Conservation (phyloP, 2,888 invertebrate species). For the Yponomeuta sedellus region DNA sequence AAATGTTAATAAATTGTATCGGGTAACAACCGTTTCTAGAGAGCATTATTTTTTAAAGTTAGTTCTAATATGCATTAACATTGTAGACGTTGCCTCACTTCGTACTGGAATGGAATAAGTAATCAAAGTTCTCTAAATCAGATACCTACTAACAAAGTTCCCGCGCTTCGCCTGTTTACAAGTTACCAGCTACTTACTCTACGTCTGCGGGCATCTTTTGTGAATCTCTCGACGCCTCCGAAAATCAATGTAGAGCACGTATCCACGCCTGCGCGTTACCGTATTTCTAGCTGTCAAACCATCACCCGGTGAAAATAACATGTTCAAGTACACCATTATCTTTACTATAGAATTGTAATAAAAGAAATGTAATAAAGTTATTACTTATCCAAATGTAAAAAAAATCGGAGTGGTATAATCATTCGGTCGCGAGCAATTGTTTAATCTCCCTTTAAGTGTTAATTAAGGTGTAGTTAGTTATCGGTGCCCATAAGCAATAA, state of each 20-base stretch:
- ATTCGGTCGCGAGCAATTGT: background rate
- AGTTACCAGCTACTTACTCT: background rate
- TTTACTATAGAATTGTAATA: background rate
- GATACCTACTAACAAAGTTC: background rate
- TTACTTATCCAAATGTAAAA: background rate
- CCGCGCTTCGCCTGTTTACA: background rate
- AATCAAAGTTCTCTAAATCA: conserved; percentile 10
- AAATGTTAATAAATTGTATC: background rate
- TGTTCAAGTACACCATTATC: background rate
- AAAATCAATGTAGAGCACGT: conserved; percentile 63
- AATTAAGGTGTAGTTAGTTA: background rate
- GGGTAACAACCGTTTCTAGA: background rate
- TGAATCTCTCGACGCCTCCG: conserved; percentile 30
- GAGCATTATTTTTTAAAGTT: background rate
- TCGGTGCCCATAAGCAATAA: background rate
- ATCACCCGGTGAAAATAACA: conserved; percentile 31
- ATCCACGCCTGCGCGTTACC: conserved; percentile 36
- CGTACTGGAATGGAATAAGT: background rate
- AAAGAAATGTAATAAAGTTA: background rate
- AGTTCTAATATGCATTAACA: no score
- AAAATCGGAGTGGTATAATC: background rate
- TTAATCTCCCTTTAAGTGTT: background rate
- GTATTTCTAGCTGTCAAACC: conserved; percentile 40
- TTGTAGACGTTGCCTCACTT: no score
- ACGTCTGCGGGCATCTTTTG: background rate